Evolutionary conservation across 2,888 invertebrate genomes (phyloP), one percentile per base, ranked within the genome.

Genomic region (Eulithis testata): DNA sequence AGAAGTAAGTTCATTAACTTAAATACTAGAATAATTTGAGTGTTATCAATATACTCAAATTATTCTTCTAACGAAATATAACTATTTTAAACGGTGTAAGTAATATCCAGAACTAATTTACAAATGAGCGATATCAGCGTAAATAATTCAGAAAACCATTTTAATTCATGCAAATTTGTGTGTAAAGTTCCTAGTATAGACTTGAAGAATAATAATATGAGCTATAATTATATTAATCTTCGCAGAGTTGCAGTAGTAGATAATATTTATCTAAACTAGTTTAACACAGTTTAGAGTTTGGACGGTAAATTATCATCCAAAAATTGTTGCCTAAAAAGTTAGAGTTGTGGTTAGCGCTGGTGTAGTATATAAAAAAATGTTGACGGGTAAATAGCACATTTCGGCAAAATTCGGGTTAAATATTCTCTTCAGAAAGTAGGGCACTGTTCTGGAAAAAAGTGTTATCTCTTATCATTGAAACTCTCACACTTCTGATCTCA

Each of bases 1-100:
- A 64, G 60, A 54, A 67, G 73, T 73, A 53, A 73, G 73, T 70
- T 59, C 21, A 21, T 1, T 21, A 21, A 21, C 21, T 21, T 21
- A 1, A 21, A 21, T 21, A 21, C 1, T 1, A 21, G 21, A 21
- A 21, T 1, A 21, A 21, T 21, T 21, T 21, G 21, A 21, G 21
- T 21, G 60, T 60, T 44, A 12, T 6, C 40, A 54, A 31, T 49
- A 52, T 9, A 52, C 12, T 7, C 8, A 44, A 43, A 43, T 14
- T 52, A n/a, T 52, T 50, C 4, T 7, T 52, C 12, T 5, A 11
- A 36, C 52, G 27, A 31, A 21, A 21, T 21, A 21, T 1, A 21
- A 12, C 36, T 8, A 36, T 36, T 36, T 37, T 12, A 3, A 36
- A 53, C 14, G 9, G 49, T 21, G 21, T 14, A 3, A 21, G 21